phyloP scores from a whole-genome alignment of 1,140 invertebrate genomes.

The Atta texana region DNA sequence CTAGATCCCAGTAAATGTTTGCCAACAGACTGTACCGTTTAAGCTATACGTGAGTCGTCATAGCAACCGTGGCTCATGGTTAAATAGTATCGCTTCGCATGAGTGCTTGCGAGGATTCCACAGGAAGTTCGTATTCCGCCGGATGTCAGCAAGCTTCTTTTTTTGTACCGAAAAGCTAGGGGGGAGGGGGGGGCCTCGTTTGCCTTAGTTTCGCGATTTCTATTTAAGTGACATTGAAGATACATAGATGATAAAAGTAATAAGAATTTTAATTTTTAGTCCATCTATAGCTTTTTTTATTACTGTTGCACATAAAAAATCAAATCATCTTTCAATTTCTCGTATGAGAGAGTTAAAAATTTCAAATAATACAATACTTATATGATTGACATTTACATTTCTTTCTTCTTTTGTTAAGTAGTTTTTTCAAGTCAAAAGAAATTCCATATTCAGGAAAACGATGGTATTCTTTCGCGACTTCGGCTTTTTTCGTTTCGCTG shows the following conservation, averaged over 20 bases:
- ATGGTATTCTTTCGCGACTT: constrained; percentile 33
- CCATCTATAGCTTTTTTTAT: not conserved
- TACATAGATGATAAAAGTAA: not conserved
- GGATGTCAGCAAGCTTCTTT: constrained; percentile 52
- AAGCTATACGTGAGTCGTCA: constrained; percentile 59
- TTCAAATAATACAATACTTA: not conserved
- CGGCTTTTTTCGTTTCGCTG: constrained; percentile 60
- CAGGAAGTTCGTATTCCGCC: constrained; percentile 25
- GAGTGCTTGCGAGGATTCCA: constrained; percentile 37
- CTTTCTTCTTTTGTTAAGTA: constrained; percentile 52
- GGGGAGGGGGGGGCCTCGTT: too few relatives aligned
- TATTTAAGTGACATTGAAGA: not conserved
- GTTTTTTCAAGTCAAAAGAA: constrained; percentile 19
- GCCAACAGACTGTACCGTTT: constrained; percentile 59
- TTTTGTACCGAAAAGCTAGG: not conserved
- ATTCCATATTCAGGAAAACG: not conserved
- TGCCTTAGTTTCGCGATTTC: not conserved
- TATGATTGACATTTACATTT: not conserved
- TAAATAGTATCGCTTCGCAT: constrained; percentile 59
- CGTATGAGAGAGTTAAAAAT: not conserved
- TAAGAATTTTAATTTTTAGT: not conserved
- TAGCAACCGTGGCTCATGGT: constrained; percentile 54
- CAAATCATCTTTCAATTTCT: not conserved
- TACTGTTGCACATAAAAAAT: not conserved
- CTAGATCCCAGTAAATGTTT: constrained; percentile 57